Conservation (phyloP, 2,797 vertebrate species). For the Tamandua tetradactyla region DNA sequence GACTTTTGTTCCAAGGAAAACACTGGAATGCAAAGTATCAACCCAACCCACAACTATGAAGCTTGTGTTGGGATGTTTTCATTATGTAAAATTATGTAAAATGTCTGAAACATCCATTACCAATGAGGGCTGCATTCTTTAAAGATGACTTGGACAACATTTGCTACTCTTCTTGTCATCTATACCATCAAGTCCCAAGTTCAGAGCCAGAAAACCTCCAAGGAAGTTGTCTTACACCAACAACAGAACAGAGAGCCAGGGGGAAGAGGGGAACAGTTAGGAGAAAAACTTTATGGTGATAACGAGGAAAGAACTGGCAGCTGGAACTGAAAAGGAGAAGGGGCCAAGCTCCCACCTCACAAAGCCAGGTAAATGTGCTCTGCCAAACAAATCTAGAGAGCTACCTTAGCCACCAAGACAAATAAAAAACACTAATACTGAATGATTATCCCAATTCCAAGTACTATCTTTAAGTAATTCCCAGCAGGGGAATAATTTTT, state of each 20-base stretch:
- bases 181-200: conserved; percentile 56
- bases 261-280: not conserved
- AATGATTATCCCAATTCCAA: not conserved
- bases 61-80: conserved; percentile 66
- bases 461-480: not conserved
- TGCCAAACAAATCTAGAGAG: not conserved
- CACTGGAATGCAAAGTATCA: conserved; percentile 77
- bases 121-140: conserved; percentile 47
- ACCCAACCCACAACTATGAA: conserved; percentile 81
- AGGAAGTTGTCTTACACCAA: conserved; percentile 22
- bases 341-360: not conserved
- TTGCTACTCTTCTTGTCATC: conserved; percentile 56
- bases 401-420: not conserved
- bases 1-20: conserved; percentile 60
- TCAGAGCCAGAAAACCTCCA: conserved; percentile 59
- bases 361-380: not conserved
- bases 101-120: conserved; percentile 50
- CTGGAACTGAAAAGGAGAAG: not conserved
- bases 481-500: not conserved
- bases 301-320: not conserved
- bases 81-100: conserved; percentile 55
- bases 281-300: conserved; percentile 26
- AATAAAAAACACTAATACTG: not conserved
- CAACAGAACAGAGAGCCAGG: not conserved
- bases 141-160: conserved; percentile 50